Evolutionary conservation across 2,888 invertebrate genomes (phyloP).

Genomic region (Drosophila ustulata): DNA sequence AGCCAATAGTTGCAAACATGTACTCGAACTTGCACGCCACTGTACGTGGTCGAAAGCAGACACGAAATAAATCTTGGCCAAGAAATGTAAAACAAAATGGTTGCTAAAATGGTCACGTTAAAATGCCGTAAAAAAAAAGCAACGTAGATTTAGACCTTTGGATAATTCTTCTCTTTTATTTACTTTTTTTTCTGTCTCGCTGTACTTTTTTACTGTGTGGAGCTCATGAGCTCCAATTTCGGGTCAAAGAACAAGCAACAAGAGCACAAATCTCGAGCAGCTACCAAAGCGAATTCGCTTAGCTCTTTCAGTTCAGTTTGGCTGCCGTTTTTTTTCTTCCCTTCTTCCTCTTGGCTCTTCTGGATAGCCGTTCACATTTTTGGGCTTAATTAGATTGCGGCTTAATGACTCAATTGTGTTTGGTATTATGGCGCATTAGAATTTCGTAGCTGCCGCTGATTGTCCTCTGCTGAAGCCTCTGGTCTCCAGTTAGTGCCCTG

Average conservation of each 20-base stretch:
- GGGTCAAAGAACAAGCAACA: constrained; percentile 62
- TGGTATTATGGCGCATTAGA: constrained; percentile 68
- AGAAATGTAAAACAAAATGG: constrained; percentile 68
- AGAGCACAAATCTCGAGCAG: constrained; percentile 23
- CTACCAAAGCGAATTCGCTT: constrained; percentile 27
- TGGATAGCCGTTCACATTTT: constrained; percentile 65
- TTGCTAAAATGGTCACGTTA: constrained; percentile 77
- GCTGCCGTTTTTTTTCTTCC: not conserved
- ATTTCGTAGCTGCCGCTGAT: constrained; percentile 37
- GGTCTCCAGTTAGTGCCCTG: not conserved
- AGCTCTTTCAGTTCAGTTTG: not conserved
- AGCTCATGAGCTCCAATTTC: constrained; percentile 29
- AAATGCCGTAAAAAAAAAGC: constrained; percentile 70
- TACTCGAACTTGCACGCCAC: too few species aligned
- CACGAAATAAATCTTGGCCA: constrained; percentile 72
- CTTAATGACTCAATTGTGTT: constrained; percentile 80
- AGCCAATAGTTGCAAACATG: too few species aligned
- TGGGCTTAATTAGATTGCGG: constrained; percentile 79
- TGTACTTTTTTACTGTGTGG: not conserved
- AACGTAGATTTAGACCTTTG: constrained; percentile 27
- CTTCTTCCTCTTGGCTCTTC: constrained; percentile 1
- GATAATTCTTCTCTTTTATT: constrained; percentile 23
- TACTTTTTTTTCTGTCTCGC: constrained; percentile 9
- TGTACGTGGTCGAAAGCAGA: constrained; percentile 73
- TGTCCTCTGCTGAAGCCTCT: constrained; percentile 11